Conservation (phyloP, 2,113 vertebrate species). For the Toxotes chatareus region DNA sequence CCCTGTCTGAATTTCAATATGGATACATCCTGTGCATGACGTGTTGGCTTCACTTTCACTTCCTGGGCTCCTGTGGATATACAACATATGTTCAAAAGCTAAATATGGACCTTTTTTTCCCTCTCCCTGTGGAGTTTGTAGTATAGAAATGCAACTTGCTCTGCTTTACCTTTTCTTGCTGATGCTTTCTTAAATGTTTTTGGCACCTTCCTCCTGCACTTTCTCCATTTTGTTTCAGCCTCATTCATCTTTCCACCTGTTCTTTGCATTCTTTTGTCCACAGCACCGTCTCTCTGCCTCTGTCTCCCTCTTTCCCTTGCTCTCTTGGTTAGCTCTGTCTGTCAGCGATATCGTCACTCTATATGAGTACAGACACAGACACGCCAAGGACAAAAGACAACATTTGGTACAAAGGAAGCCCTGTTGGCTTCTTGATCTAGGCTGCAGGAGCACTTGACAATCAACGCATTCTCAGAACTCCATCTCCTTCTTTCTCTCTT, state of each 20-base stretch:
- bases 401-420: slow-evolving; percentile 36
- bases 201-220: slow-evolving; percentile 19
- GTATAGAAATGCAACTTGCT: slow-evolving; percentile 7
- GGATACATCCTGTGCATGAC: slow-evolving; percentile 60
- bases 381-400: slow-evolving; percentile 50
- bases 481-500: neutral
- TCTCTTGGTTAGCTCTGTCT: slow-evolving; percentile 46
- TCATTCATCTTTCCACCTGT: slow-evolving; percentile 55
- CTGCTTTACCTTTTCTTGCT: slow-evolving; percentile 26
- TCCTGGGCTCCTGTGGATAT: slow-evolving; percentile 58
- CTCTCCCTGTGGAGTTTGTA: slow-evolving; percentile 25
- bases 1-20: slow-evolving; percentile 8
- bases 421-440: slow-evolving; percentile 44
- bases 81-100: slow-evolving; percentile 67
- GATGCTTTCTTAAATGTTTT: slow-evolving; percentile 34
- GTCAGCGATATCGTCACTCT: slow-evolving; percentile 55
- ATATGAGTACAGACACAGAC: slow-evolving; percentile 22
- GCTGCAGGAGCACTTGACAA: slow-evolving; percentile 35
- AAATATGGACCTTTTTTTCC: slow-evolving; percentile 55
- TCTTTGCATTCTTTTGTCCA: slow-evolving; percentile 25
- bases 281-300: neutral
- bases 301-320: neutral
- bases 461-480: slow-evolving; percentile 35
- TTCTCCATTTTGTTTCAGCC: slow-evolving; percentile 35
- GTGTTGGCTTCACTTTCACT: slow-evolving; percentile 62